Base-by-base conservation (phyloP, 2,797 vertebrate species). In the Clarias pachynema region DNA sequence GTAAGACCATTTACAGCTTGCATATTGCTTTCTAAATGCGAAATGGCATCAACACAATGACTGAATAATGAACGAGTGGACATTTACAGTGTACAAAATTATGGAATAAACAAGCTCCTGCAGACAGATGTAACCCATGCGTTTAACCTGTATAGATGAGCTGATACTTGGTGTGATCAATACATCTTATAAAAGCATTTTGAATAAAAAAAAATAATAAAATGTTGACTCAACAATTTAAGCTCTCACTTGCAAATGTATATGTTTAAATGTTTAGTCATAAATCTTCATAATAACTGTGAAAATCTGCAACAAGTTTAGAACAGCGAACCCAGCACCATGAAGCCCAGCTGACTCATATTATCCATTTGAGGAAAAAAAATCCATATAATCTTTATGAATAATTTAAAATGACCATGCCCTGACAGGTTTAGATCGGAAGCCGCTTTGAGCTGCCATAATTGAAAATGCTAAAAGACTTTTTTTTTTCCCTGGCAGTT, bases 301-400 rank as follows among this genome's bases (percentile, higher is more conserved):
- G 26, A 81, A 75, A 81, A 70, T 18, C 16, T n/a, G 31, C 16
- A 24, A 57, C 24, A 70, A 77, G 22, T 63, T 26, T 29, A n/a
- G 34, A 60, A 85, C 14, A 74, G 24, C 66, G 29, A 75, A 59
- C 15, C 69, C 74, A 68, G 69, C 73, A 57, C 59, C 79, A 53
- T 53, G 12, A 34, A 69, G 34, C 60, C 68, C 18, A 66, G n/a
- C 34, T 59, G 49, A 81, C 31, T 59, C 60, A 69, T 69, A 57
- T 86, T n/a, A 77, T 82, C 72, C 53, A 9, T 69, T 82, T 66
- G 44, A 31, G 26, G 5, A 1, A 6, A 7, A 22, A 29, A 80
- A 72, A 84, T 84, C 69, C 60, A 77, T 86, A 82, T 44, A 82
- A 59, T 26, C 44, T 77, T 57, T 49, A 74, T 62, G 37, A 86